Evolutionary conservation across 2,113 vertebrate genomes (phyloP), one percentile per base, ranked within the genome.

Genomic region (Anguilla rostrata): DNA sequence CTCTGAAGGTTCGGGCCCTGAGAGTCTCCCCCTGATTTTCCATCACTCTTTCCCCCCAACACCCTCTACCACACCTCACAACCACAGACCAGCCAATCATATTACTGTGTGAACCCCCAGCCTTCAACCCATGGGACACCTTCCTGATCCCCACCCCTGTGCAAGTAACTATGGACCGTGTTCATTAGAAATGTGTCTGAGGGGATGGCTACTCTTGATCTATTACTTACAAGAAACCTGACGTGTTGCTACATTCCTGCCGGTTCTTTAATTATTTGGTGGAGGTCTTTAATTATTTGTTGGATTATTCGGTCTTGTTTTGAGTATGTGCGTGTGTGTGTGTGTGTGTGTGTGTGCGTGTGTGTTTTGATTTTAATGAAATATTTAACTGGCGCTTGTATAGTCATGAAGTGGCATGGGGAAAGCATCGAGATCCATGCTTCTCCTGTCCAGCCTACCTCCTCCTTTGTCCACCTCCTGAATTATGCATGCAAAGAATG

Each of bases 181-280:
- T 93, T 94, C 92, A 95, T 95, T 95, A 95, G 95, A 34, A n/a
- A 75, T 75, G 94, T 93, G 92, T 94, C 93, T 93, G 91, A 94
- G 93, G 93, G 94, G 94, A 93, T 94, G 92, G 93, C 92, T 96
- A 93, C 92, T 94, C 95, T 95, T 95, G 93, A 96, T 95, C 94
- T 94, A 94, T 93, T 94, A 93, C 94, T 95, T 94, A 93, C 91
- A 90, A 92, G 85, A 90, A 92, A 91, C 92, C 88, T 87, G 89
- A 89, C 93, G 93, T 90, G 92, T 91, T 88, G 91, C 93, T 90
- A 90, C 91, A 91, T 95, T 92, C 93, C 91, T 90, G 92, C 92
- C 93, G 92, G 92, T 94, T 94, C 93, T 95, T 94, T 95, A 93
- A 94, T 95, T 95, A 95, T 94, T 95, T 94, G 90, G 90, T 89